A percentile compares a stretch with the other conserved stretches of the same genome.
These are phyloP conservation scores for Piscicola geometra DNA, from an alignment of 2,888 invertebrate genomes.

Conservation along the genomic window DNA sequence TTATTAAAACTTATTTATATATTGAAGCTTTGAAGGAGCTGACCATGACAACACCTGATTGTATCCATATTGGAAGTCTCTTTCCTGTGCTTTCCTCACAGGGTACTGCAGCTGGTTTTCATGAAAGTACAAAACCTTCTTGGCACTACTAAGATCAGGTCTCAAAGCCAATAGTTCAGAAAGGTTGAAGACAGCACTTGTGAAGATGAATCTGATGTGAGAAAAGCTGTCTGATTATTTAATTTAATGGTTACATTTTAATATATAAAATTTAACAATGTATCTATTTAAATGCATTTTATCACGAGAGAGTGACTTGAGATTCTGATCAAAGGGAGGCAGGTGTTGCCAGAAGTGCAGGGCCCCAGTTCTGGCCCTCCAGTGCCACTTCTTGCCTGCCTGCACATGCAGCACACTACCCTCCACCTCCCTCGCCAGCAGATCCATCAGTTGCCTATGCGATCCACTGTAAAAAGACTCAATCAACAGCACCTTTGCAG, in stretches of 20 bases:
- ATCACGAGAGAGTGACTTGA: neutral
- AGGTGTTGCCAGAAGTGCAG: conserved; percentile 64
- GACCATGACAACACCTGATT: conserved; percentile 66
- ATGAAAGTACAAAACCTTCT: conserved; percentile 71
- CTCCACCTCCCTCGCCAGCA: conserved; percentile 48
- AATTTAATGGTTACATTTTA: neutral
- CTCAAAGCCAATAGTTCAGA: conserved; percentile 68
- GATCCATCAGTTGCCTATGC: conserved; percentile 66
- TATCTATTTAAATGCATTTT: no score
- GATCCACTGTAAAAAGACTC: conserved; percentile 72
- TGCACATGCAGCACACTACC: conserved; percentile 59
- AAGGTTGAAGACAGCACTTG: conserved; percentile 68
- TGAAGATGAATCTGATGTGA: conserved; percentile 61
- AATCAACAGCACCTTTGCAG: conserved; percentile 55
- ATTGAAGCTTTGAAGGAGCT: no score
- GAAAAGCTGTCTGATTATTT: neutral
- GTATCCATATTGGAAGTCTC: conserved; percentile 72
- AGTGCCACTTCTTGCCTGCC: conserved; percentile 72
- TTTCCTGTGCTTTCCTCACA: conserved; percentile 63
- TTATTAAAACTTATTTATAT: no score
- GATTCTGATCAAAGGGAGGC: conserved; percentile 1
- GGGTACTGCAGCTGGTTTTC: conserved; percentile 74
- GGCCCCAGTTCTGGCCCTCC: conserved; percentile 68
- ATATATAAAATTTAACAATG: neutral
- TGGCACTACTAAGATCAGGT: conserved; percentile 61